Evolutionary conservation across 2,113 vertebrate genomes (phyloP).

Genomic region (Scopus umbretta): DNA sequence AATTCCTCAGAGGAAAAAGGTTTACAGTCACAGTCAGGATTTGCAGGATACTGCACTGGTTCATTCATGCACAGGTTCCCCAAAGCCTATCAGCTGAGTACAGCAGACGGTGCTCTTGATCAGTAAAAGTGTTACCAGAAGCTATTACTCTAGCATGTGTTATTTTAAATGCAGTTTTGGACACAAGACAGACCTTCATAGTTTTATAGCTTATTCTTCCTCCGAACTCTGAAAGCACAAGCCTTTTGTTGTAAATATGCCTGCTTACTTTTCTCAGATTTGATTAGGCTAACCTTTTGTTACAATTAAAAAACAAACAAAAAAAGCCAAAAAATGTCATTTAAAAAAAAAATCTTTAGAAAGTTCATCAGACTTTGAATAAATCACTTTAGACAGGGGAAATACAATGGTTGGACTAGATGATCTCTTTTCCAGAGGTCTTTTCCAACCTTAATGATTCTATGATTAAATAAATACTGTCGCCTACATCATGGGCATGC

Average conservation of each 20-base stretch:
- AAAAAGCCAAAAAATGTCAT: accelerated
- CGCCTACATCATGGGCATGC: neutral
- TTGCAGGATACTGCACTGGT: neutral
- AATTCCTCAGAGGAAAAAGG: neutral
- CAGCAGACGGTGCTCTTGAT: neutral
- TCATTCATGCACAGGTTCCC: neutral
- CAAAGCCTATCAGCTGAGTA: neutral
- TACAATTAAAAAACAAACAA: neutral
- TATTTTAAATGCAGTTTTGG: neutral
- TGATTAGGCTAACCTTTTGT: neutral
- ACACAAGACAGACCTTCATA: neutral
- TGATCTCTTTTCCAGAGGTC: no score
- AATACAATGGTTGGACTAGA: no score
- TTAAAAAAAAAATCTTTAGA: neutral
- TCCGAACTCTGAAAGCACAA: neutral
- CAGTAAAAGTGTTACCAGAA: neutral
- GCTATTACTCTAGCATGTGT: neutral
- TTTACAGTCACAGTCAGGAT: neutral
- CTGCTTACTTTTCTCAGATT: neutral
- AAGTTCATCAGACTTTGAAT: neutral
- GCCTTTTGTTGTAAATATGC: neutral
- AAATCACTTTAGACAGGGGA: neutral
- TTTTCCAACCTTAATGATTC: no score
- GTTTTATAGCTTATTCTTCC: neutral
- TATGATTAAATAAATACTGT: no score